Evolutionary conservation across 2,888 invertebrate genomes (phyloP), one percentile per base, ranked within the genome.

Genomic region (Trypoxylon attenuatum): DNA sequence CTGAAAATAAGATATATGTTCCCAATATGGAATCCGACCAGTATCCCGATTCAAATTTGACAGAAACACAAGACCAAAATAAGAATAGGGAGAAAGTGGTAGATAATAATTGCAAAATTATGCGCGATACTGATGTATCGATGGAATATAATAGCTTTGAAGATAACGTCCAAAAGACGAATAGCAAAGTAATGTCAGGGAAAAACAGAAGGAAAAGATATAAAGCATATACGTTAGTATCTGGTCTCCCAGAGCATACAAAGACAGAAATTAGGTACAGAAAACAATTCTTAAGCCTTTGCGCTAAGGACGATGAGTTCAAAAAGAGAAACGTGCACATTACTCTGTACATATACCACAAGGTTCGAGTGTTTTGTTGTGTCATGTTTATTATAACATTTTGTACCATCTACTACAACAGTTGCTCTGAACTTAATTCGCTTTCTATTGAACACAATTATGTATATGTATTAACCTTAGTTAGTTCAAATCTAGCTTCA

Each of bases 311-410:
- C 38, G 10, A 53, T n/a, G 49, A 71, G 15, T 76, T 74, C 22
- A 27, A 76, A n/a, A 71, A 52, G 25, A 69, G 58, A 21, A 69
- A 79, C 43, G 16, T 80, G 5, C 61, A 73, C 23, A 47, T 79
- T 42, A 77, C 63, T 16, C 50, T 80, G 16, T 69, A 78, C 15
- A 65, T 81, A 38, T 33, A 10, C 10, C 10, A 13, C 33, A 33
- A 33, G 33, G 33, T 33, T 33, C n/a, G 3, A 39, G 19, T 22
- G 13, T 51, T 55, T 50, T 22, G 15, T 47, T 18, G n/a, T 22
- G 1, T 25, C 21, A 19, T 29, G 21, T 47, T 41, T 22, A 42
- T 38, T 0, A 15, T 27, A 23, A 13, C 18, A n/a, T n/a, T 19
- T n/a, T 8, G 6, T n/a, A n/a, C n/a, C n/a, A n/a, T n/a, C n/a